A percentile compares a stretch with the other conserved stretches of the same genome.
phyloP scores from a whole-genome alignment of 2,888 invertebrate genomes.

The Ptychoptera albimana region DNA sequence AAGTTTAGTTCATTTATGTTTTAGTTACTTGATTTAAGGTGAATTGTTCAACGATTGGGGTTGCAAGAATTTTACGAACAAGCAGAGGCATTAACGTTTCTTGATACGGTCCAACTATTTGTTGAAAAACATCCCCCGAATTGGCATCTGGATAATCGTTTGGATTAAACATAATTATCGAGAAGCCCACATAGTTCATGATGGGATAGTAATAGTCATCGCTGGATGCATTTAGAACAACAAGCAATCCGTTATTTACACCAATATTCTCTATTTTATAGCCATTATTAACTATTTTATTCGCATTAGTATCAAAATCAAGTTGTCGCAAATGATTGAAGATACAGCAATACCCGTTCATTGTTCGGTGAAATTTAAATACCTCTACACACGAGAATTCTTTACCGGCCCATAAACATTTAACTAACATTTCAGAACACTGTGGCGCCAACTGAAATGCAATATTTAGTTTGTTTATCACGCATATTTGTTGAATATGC shows the following conservation, averaged over 20 bases:
- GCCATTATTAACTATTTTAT: too few relatives aligned
- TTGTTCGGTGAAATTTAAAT: constrained; percentile 33
- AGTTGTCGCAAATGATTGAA: constrained; percentile 29
- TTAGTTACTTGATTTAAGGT: not conserved
- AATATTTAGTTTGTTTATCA: not conserved
- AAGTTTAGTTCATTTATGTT: not conserved
- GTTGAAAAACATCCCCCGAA: constrained; percentile 29
- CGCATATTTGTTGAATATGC: too few relatives aligned
- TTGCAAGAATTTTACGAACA: constrained; percentile 7
- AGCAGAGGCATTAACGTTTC: constrained; percentile 20
- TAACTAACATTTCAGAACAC: constrained; percentile 34
- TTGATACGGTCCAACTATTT: constrained; percentile 21
- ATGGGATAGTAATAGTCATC: constrained; percentile 39
- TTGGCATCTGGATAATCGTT: constrained; percentile 32
- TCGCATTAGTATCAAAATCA: not conserved
- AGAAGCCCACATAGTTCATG: constrained; percentile 30
- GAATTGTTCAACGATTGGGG: not conserved
- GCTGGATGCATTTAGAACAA: constrained; percentile 33
- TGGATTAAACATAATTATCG: constrained; percentile 33
- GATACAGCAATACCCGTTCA: constrained; percentile 40
- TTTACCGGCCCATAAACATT: constrained; percentile 33
- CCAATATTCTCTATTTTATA: constrained; percentile 18
- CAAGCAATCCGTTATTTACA: constrained; percentile 28
- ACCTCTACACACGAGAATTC: constrained; percentile 27
- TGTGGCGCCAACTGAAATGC: constrained; percentile 20